Conservation (phyloP, 2,113 vertebrate genomes). For the Myanophis thanlyinensis region DNA sequence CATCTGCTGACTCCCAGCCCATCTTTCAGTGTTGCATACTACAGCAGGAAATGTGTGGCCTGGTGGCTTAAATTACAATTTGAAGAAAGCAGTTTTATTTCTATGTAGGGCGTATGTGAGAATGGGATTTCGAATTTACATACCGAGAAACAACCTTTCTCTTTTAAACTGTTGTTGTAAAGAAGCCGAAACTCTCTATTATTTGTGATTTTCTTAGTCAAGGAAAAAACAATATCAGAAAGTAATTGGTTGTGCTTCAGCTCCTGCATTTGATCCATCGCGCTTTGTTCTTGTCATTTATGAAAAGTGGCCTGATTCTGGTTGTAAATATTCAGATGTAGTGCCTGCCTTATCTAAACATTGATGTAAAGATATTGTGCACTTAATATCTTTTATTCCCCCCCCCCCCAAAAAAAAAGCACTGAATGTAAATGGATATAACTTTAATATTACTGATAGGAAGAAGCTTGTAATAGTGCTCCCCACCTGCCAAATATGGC, state of each 20-base stretch:
- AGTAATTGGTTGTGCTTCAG: neutral
- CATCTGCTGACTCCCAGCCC: neutral
- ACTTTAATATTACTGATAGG: neutral
- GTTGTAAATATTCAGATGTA: neutral
- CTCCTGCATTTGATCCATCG: neutral
- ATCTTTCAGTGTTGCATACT: neutral
- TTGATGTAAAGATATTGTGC: neutral
- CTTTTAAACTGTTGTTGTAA: neutral
- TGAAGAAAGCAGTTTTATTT: neutral
- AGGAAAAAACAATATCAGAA: neutral
- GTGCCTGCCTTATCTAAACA: neutral
- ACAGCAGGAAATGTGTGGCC: neutral
- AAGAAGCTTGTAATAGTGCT: neutral
- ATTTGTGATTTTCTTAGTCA: neutral
- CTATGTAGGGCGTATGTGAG: neutral
- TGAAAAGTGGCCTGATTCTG: neutral
- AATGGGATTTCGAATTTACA: neutral
- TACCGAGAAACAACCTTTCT: neutral
- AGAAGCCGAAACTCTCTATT: neutral
- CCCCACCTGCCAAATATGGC: too few relatives aligned
- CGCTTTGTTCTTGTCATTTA: neutral
- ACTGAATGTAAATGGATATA: neutral
- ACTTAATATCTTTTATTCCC: neutral
- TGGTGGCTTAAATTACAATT: neutral
- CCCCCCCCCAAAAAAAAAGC: neutral